Evolutionary conservation across 2,113 vertebrate genomes (phyloP), one percentile per base, ranked within the genome.

Genomic region (Cephalophus harveyi): DNA sequence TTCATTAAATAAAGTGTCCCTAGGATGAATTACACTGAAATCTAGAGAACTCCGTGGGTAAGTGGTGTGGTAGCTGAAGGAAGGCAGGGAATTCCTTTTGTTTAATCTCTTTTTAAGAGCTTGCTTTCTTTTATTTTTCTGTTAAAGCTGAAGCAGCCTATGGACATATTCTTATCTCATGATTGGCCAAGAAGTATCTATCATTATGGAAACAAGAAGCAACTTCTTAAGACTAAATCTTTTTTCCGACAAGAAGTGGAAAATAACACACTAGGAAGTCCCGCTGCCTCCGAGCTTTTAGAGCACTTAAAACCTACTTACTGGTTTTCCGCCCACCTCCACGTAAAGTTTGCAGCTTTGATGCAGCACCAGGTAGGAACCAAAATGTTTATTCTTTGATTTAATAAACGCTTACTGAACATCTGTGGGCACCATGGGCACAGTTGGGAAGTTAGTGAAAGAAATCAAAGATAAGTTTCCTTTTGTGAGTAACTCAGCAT

Each of bases 321-420:
- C 97, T 99, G 99, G 99, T 99, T 99, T 98, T 99, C 99, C 2
- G 99, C 99, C 6, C 99, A 99, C 79, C 99, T 99, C 23, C 99
- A 99, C 0, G 99, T 99, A 84, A 99, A 99, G 95, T 99, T 99
- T 98, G 99, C 99, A 90, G 99, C 99, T 54, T 97, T 99, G 23
- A 99, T 99, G 99, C 99, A 99, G 94, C 99, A 99, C 84, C 98
- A 98, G 99, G 99, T 99, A 98, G 98, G 87, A 16, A 50, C 3
- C 84, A 83, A 59, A 64, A 27, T 48, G 28, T 33, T 16, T n/a
- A 19, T 85, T 92, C 48, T 96, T 88, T 60, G 4, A 71, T 50
- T 88, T 86, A 82, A 78, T 30, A 84, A 82, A 71, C 1, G 14
- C 59, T 74, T 84, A 55, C 0, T 30, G 67, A 64, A 62, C 46